Evolutionary conservation across 2,113 vertebrate species (phyloP), one percentile per base, ranked within the genome.

Genomic region (Sorex fumeus): DNA sequence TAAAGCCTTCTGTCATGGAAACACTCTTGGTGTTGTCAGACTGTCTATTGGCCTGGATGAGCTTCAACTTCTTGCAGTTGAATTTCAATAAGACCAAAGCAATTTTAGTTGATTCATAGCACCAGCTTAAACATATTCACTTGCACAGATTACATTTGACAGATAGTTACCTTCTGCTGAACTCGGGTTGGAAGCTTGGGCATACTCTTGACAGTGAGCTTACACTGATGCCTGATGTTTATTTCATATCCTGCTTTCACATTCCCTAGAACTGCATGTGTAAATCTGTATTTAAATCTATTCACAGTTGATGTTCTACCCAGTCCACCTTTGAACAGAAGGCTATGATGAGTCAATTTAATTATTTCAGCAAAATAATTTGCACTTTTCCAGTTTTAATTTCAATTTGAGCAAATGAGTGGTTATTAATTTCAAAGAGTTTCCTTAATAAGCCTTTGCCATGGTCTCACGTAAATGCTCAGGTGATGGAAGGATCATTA

Each of bases 1-100:
- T 98, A 98, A 98, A 98, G 97, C 97, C 96, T 96, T 96, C 96
- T 97, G 97, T 98, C 98, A 98, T 47, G 95, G 80, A 94, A 97
- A 95, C 95, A 94, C 97, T 98, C 96, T 28, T 97, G 95, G 96
- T 97, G 97, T 98, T 98, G 98, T 98, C 98, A 98, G 97, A 96
- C 95, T 98, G 97, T 98, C 98, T 98, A 57, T 97, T 97, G 97
- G 97, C 93, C 95, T 96, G 96, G 97, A 97, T 97, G 97, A 98
- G 97, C 97, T 96, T 97, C 96, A 98, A 97, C 97, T 98, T 97
- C 96, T 97, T 91, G 97, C 97, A 98, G 97, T 97, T 97, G 97
- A 98, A 98, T 98, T 97, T 98, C 98, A 98, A 98, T 98, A 98
- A 98, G 97, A 98, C 98, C 98, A 98, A 98, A 98, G 98, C 97